Base-by-base conservation (phyloP, 2,888 invertebrate genomes). In the Cryptus armator region DNA sequence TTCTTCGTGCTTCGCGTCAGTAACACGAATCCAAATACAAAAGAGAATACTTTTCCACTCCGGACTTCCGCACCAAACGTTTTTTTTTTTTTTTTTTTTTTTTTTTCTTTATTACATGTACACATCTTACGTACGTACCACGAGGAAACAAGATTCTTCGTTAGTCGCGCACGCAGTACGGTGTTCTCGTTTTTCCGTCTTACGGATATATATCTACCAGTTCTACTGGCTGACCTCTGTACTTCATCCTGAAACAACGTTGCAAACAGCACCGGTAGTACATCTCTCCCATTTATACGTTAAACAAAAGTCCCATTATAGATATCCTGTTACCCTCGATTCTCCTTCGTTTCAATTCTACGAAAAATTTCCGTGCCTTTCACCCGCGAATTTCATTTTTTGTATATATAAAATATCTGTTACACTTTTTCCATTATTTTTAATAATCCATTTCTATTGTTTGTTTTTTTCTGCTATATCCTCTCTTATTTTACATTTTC, bases 101-200 rank as follows among this genome's bases (percentile, higher is more conserved):
- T 48, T 68, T 37, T 29, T 37, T 75, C 32, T 68, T 77, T 53
- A 68, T 77, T 67, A 44, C 66, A 44, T 29, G 56, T 14, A 14
- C 80, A 10, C 48, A 56, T 80, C 80, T 56, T 66, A 53, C 53
- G 66, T 72, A 19, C 64, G n/a, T 43, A 53, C 37, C 53, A 37
- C 56, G 19, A 2, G 19, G 74, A 59, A 81, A 81, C 81, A 81
- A 68, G 81, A 75, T 75, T 67, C 68, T 81, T 74, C 74, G 74
- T 81, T 81, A 81, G 37, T 56, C 59, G 19, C 29, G 67, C 74
- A 74, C 72, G 80, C 74, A 67, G 67, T 48, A 59, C 67, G 12
- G 1, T 62, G 68, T 68, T 81, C 43, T 43, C 74, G 32, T 46
- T n/a, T 14, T 46, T n/a, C 14, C 43, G 43, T 64, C 56, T 59